phyloP scores from a whole-genome alignment of 2,113 vertebrate species.

The Centrocercus urophasianus region DNA sequence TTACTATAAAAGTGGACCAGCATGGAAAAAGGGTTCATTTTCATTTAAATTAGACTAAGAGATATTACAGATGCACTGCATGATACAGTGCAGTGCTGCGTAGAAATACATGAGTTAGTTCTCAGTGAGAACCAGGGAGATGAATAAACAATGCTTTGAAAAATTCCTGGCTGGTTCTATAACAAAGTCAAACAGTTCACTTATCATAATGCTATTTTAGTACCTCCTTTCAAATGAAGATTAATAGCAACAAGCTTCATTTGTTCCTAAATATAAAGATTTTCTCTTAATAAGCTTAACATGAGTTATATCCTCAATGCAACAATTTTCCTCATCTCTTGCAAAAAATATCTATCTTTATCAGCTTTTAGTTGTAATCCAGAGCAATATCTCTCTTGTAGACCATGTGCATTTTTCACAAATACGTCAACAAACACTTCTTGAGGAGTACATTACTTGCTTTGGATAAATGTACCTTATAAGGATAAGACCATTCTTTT shows the following conservation, averaged over 20 bases:
- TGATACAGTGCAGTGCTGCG: neutral
- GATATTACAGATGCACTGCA: neutral
- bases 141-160: neutral
- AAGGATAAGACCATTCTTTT: slow-evolving; percentile 58
- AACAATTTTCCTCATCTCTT: slow-evolving; percentile 3
- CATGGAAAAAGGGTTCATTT: neutral
- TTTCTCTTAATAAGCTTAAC: slow-evolving; percentile 22
- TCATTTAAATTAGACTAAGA: neutral
- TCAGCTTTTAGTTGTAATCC: slow-evolving; percentile 25
- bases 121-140: neutral
- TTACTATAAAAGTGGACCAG: neutral
- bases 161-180: slow-evolving; percentile 13
- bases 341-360: slow-evolving; percentile 11
- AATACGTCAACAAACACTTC: slow-evolving; percentile 61
- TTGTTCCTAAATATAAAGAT: slow-evolving; percentile 5
- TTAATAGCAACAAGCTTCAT: slow-evolving; percentile 1
- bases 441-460: slow-evolving; percentile 36
- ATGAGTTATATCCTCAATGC: slow-evolving; percentile 20
- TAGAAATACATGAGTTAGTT: neutral
- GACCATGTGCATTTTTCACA: slow-evolving; percentile 32
- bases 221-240: slow-evolving; percentile 12
- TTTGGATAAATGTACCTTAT: slow-evolving; percentile 47
- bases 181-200: slow-evolving; percentile 9
- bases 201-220: slow-evolving; percentile 30
- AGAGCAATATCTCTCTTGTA: neutral